These are phyloP conservation scores for Drosophila testacea DNA, from an alignment of 2,888 invertebrate genomes.

Conservation along the genomic window DNA sequence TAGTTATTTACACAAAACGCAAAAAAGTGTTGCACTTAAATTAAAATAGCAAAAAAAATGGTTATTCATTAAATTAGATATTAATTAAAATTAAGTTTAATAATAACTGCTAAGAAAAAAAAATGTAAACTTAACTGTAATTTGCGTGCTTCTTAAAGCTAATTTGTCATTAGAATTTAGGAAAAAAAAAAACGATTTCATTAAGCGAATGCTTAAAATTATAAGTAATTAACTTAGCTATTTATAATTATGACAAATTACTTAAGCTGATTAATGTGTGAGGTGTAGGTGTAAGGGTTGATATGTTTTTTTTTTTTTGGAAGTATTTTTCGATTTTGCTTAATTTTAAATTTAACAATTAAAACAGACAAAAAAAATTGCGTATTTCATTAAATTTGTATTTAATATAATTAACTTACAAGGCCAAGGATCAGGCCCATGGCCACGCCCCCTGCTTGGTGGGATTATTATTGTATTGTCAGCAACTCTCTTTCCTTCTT, in stretches of 20 bases:
- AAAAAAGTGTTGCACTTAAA: conserved; percentile 6
- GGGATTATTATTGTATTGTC: conserved; percentile 32
- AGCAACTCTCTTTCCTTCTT: conserved; percentile 16
- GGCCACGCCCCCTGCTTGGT: conserved; percentile 58
- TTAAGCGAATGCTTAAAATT: conserved; percentile 1
- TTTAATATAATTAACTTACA: conserved; percentile 39
- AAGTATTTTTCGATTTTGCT: conserved; percentile 37
- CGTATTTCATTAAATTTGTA: conserved; percentile 1
- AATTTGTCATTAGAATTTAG: conserved; percentile 63
- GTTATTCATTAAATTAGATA: conserved; percentile 21
- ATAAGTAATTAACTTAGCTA: conserved; percentile 9
- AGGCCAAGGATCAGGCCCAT: conserved; percentile 56
- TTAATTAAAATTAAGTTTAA: conserved; percentile 25
- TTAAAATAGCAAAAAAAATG: conserved; percentile 35
- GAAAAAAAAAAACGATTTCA: conserved; percentile 46
- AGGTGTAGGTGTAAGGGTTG: conserved; percentile 27
- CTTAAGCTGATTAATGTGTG: conserved; percentile 32
- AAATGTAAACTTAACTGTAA: conserved; percentile 15
- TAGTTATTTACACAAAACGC: conserved; percentile 57
- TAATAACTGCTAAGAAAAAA: conserved; percentile 44
- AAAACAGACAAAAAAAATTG: conserved; percentile 39
- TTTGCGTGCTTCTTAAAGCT: conserved; percentile 41
- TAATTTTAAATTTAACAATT: conserved; percentile 44
- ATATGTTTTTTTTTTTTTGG: conserved; percentile 59
- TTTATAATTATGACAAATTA: conserved; percentile 34